Evolutionary conservation across 2,888 invertebrate genomes (phyloP).

Genomic region (Allolobophora icterica): DNA sequence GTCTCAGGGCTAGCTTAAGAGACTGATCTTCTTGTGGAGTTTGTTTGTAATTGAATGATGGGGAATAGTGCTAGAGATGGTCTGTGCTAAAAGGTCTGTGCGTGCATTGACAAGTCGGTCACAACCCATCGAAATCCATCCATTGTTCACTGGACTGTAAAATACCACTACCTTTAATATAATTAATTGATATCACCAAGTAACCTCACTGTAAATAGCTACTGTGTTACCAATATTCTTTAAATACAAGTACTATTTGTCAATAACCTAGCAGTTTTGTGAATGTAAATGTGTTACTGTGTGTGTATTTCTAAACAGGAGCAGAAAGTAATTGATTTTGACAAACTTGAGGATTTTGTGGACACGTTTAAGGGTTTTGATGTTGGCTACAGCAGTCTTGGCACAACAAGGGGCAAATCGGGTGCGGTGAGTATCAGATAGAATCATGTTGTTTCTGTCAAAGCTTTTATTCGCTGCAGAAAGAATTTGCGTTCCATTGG

Average conservation of each 20-base stretch:
- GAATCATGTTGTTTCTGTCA: background rate
- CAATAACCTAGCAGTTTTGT: no score
- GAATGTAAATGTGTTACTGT: background rate
- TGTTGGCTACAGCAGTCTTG: conserved; percentile 68
- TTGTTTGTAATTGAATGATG: no score
- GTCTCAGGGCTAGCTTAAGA: no score
- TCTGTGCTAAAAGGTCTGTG: no score
- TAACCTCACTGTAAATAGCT: background rate
- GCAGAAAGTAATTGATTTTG: conserved; percentile 66
- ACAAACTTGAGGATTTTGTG: conserved; percentile 65
- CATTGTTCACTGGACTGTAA: background rate
- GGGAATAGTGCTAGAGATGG: no score
- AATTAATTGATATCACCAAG: background rate
- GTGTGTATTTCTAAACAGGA: conserved; percentile 42
- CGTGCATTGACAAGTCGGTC: no score
- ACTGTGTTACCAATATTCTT: background rate
- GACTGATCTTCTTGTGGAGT: no score
- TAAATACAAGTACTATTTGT: background rate
- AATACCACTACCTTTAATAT: background rate
- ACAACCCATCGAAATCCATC: background rate
- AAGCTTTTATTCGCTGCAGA: background rate
- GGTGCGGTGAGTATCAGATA: conserved; percentile 62
- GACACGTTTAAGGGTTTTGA: conserved; percentile 66
- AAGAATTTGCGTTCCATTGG: background rate
- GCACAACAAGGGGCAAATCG: conserved; percentile 68